phyloP scores from a whole-genome alignment of 2,797 vertebrate genomes.

The Chromis chromis region DNA sequence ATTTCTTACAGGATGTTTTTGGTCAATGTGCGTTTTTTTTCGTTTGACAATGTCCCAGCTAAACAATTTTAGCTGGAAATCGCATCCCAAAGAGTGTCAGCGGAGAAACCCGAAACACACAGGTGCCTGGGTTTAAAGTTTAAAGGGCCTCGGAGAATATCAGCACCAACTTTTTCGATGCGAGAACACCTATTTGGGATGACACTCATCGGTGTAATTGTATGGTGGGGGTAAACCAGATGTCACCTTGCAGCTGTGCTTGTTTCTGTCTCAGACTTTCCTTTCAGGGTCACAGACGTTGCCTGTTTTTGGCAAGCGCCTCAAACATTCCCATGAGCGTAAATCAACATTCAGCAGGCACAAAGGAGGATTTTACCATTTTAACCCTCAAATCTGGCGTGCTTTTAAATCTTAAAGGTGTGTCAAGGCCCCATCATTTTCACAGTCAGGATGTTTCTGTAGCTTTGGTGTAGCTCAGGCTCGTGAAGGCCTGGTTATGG shows the following conservation, averaged over 20 bases:
- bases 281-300: conserved; percentile 22
- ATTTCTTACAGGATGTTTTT: conserved; percentile 35
- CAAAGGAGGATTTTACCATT: background rate
- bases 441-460: conserved; percentile 22
- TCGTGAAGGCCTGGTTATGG: background rate
- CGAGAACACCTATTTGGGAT: too few species aligned
- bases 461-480: conserved; percentile 18
- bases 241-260: conserved; percentile 41
- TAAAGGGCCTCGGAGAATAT: conserved; percentile 18
- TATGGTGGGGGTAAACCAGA: conserved; percentile 40
- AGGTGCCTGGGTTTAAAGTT: conserved; percentile 4
- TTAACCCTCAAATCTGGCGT: background rate
- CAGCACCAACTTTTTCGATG: background rate
- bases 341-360: background rate
- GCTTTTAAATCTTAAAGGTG: conserved; percentile 21
- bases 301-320: conserved; percentile 7
- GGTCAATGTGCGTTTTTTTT: conserved; percentile 1
- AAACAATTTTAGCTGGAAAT: background rate
- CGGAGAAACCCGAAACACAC: conserved; percentile 15
- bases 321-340: background rate
- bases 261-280: conserved; percentile 15
- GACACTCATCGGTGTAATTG: conserved; percentile 40
- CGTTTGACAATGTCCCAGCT: conserved; percentile 32
- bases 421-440: conserved; percentile 39
- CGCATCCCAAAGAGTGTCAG: background rate